Percentiles rank a stretch among this genome's conserved stretches.
Conservation (phyloP, 2,113 vertebrate species). For the Centropristis striata region DNA sequence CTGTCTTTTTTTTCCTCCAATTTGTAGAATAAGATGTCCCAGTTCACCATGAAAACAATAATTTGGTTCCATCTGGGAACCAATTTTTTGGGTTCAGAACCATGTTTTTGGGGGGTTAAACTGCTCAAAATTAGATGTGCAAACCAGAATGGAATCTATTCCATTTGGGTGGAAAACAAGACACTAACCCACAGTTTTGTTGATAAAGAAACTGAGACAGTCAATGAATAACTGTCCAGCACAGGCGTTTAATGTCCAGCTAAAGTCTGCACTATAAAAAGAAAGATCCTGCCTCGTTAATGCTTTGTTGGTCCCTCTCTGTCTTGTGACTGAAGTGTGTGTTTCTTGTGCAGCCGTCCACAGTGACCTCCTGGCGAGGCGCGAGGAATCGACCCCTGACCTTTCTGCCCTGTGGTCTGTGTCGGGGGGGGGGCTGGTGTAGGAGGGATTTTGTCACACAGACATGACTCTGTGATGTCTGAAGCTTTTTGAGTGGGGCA, state of each 20-base stretch:
- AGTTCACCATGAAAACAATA: too few relatives aligned
- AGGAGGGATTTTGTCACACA: background rate
- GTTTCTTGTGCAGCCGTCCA: background rate
- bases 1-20: too few relatives aligned
- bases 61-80: too few relatives aligned
- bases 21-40: too few relatives aligned
- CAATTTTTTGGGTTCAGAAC: too few relatives aligned
- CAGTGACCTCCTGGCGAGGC: slow-evolving; percentile 15
- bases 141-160: too few relatives aligned
- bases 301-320: background rate
- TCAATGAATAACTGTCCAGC: too few relatives aligned
- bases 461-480: slow-evolving; percentile 4
- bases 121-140: too few relatives aligned
- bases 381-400: slow-evolving; percentile 45
- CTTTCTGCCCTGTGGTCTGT: slow-evolving; percentile 14
- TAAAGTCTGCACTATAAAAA: background rate
- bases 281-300: background rate
- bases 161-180: too few relatives aligned
- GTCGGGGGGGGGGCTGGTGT: background rate
- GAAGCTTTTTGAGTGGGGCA: slow-evolving; percentile 2
- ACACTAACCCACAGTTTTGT: background rate
- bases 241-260: too few relatives aligned
- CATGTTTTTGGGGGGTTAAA: too few relatives aligned
- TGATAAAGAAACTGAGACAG: background rate
- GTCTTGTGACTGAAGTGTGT: slow-evolving; percentile 24